Conservation (phyloP, 2,888 invertebrate species). For the Carabus problematicus region DNA sequence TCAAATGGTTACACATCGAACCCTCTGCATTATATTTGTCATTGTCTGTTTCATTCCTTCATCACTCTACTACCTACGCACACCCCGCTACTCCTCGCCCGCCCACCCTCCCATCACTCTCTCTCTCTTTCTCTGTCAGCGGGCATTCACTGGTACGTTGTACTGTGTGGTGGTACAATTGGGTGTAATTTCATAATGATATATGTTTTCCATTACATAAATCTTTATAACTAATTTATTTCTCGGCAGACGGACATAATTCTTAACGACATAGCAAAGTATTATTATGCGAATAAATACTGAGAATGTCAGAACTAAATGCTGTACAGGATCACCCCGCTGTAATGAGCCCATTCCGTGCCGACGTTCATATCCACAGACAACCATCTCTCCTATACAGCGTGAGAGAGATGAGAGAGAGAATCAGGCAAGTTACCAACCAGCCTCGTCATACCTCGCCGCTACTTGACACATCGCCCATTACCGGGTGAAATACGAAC, state of each 20-base stretch:
- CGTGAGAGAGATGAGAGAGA: too few relatives aligned
- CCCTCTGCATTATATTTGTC: conserved; percentile 56
- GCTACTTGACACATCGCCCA: conserved; percentile 43
- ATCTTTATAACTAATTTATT: conserved; percentile 59
- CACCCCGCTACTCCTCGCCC: neutral
- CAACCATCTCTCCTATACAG: too few relatives aligned
- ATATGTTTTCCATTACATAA: conserved; percentile 59
- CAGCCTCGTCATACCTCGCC: conserved; percentile 45
- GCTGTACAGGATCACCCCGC: conserved; percentile 57
- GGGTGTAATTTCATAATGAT: conserved; percentile 58
- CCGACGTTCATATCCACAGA: conserved; percentile 49
- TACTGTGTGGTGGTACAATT: conserved; percentile 47
- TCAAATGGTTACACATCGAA: conserved; percentile 50
- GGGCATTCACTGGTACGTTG: neutral
- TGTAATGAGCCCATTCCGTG: conserved; percentile 56
- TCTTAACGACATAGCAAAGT: conserved; percentile 54
- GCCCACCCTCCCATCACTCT: conserved; percentile 10
- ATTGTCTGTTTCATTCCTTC: conserved; percentile 50
- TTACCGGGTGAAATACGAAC: conserved; percentile 46
- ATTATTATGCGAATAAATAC: conserved; percentile 74
- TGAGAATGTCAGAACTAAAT: conserved; percentile 70
- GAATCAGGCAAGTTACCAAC: neutral
- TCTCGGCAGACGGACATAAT: conserved; percentile 54
- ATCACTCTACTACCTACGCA: neutral
- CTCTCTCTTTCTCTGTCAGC: neutral